Conservation (phyloP, 2,113 vertebrate species). For the Cyphomyrus plagiostoma region DNA sequence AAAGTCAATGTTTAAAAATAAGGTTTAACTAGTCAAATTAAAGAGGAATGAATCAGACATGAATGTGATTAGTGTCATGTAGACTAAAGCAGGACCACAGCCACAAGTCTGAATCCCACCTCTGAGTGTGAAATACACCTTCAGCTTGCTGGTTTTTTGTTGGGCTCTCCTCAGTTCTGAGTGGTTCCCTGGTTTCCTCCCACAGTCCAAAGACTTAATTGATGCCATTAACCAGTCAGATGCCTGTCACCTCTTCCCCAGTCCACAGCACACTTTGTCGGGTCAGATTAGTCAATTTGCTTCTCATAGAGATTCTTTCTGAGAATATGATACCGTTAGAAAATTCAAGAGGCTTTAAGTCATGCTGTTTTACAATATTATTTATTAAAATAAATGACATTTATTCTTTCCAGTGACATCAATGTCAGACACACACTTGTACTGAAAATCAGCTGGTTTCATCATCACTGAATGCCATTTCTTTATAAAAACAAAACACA, state of each 20-base stretch:
- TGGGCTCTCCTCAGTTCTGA: neutral
- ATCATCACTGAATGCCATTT: neutral
- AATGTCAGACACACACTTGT: neutral
- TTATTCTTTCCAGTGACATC: neutral
- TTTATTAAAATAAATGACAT: constrained; percentile 10
- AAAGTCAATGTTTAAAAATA: neutral
- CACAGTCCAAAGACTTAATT: neutral
- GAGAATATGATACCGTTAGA: constrained; percentile 28
- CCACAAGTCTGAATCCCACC: neutral
- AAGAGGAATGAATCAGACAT: neutral
- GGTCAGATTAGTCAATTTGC: neutral
- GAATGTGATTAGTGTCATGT: neutral
- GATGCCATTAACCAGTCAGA: neutral
- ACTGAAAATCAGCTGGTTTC: neutral
- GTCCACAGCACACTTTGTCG: neutral
- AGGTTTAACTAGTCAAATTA: neutral
- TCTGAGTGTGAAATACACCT: neutral
- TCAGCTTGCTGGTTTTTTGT: neutral
- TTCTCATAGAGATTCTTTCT: neutral
- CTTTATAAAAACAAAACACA: constrained; percentile 1
- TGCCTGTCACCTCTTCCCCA: neutral
- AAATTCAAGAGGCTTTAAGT: constrained; percentile 23
- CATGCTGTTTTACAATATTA: neutral
- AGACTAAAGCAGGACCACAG: neutral
- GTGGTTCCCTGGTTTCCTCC: neutral